Evolutionary conservation across 1,140 invertebrate genomes (phyloP), one percentile per base, ranked within the genome.

Genomic region (Apis florea): DNA sequence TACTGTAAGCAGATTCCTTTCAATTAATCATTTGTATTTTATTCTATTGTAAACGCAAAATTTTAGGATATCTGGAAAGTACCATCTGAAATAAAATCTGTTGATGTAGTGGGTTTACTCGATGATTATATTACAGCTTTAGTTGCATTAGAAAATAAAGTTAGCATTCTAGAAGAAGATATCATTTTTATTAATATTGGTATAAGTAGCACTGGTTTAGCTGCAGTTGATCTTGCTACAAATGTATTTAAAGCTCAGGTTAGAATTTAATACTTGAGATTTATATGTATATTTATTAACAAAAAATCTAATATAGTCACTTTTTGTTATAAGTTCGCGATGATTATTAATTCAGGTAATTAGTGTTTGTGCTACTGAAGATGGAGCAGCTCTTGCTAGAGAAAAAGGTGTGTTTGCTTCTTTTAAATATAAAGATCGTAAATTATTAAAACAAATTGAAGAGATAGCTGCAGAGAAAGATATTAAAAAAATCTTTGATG

Each of bases 241-340:
- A 95, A 95, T 90, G 93, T 96, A 51, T 96, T 95, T 85, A 94
- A 93, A 90, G 93, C 95, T 24, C 93, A 95, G 91, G 95, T 95
- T 59, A 59, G 53, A 63, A 58, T 15, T 10, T 53, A 63, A 47
- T 11, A 11, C 24, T 47, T 51, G 59, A 47, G 24, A 47, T 12
- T 40, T 21, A 58, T 17, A 68, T 68, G 2, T 49, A 31, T 58
- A 11, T 8, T n/a, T 3, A 15, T 11, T 1, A 21, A 40, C 21
- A 71, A n/a, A 24, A 8, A 51, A 10, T 51, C 11, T 1, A 40
- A 40, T 40, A 5, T 40, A 10, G 19, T 21, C 12, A 26, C 9
- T 56, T 58, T 51, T 6, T 15, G 17, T 47, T 49, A 67, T 5
- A 31, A 69, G 17, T 24, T 31, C n/a, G 24, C 0, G 49, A n/a